phyloP scores from a whole-genome alignment of 2,888 invertebrate species.

The Bellardia bayeri region DNA sequence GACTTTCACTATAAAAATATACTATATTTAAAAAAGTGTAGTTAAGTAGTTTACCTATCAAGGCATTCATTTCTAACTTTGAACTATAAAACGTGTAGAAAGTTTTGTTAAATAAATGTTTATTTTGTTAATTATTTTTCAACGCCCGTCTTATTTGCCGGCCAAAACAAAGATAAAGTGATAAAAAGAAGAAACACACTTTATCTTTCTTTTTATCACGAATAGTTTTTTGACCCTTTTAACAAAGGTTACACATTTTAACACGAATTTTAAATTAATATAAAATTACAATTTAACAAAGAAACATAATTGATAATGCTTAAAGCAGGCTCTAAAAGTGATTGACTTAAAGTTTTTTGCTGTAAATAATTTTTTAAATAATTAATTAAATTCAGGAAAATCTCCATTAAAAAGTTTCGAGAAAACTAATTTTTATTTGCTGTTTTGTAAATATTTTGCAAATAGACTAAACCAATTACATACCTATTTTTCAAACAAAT shows the following conservation, averaged over 20 bases:
- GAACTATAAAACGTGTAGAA: not conserved
- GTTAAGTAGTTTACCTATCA: too few relatives aligned
- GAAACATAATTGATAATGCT: too few relatives aligned
- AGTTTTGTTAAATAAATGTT: not conserved
- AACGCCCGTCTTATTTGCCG: not conserved
- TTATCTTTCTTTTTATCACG: too few relatives aligned
- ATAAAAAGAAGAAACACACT: not conserved
- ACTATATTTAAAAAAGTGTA: too few relatives aligned
- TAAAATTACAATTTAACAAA: not conserved
- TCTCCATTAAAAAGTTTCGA: not conserved
- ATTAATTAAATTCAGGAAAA: not conserved
- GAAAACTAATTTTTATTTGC: not conserved
- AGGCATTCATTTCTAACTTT: not conserved
- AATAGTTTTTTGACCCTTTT: not conserved
- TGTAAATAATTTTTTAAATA: too few relatives aligned
- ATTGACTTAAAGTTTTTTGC: too few relatives aligned
- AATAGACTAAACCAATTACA: not conserved
- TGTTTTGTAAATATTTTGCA: too few relatives aligned
- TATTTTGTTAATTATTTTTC: slow-evolving; percentile 11
- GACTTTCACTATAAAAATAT: too few relatives aligned
- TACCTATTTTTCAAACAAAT: not conserved
- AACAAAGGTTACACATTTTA: not conserved
- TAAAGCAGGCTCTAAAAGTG: too few relatives aligned
- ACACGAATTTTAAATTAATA: slow-evolving; percentile 17
- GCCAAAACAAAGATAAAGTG: not conserved